A percentile compares a stretch with the other conserved stretches of the same genome.
Evolutionary conservation across 2,888 invertebrate genomes (phyloP).

Genomic region (Agrotis exclamationis): DNA sequence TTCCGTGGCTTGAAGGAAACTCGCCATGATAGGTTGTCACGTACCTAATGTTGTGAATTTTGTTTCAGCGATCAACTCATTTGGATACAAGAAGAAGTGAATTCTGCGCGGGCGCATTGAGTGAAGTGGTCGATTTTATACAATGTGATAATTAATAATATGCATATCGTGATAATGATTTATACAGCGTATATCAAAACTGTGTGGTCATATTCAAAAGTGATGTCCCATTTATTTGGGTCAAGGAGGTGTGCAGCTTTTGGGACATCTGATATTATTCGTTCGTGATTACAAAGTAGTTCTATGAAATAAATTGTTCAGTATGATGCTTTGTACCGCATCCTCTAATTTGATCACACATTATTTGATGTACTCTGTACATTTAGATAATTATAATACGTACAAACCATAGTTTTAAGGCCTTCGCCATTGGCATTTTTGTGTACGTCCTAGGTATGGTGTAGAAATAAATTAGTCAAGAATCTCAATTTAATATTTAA

Average conservation of each 20-base stretch:
- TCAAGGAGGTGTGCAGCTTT: background rate
- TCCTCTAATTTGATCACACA: background rate
- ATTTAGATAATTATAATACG: constrained; percentile 50
- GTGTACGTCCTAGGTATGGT: constrained; percentile 15
- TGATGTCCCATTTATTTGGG: background rate
- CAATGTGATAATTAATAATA: constrained; percentile 65
- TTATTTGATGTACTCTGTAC: background rate
- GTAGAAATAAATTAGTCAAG: constrained; percentile 23
- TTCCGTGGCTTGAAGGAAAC: too few species aligned
- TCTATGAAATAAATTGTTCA: background rate
- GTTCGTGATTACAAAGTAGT: background rate
- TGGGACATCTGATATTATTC: background rate
- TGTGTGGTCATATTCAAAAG: background rate
- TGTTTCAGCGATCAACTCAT: constrained; percentile 93
- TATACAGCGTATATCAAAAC: constrained; percentile 1
- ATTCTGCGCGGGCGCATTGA: constrained; percentile 1
- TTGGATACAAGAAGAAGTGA: constrained; percentile 93
- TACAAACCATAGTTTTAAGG: constrained; percentile 51
- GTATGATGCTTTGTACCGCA: background rate
- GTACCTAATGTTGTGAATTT: constrained; percentile 44
- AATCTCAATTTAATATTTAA: constrained; percentile 8
- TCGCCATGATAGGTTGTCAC: background rate
- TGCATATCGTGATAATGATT: constrained; percentile 67
- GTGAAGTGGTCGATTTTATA: constrained; percentile 27
- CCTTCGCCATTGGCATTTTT: constrained; percentile 44